Percentiles rank a stretch among this genome's conserved stretches.
Evolutionary conservation across 2,113 vertebrate species (phyloP).

Genomic region (Malurus elegans): DNA sequence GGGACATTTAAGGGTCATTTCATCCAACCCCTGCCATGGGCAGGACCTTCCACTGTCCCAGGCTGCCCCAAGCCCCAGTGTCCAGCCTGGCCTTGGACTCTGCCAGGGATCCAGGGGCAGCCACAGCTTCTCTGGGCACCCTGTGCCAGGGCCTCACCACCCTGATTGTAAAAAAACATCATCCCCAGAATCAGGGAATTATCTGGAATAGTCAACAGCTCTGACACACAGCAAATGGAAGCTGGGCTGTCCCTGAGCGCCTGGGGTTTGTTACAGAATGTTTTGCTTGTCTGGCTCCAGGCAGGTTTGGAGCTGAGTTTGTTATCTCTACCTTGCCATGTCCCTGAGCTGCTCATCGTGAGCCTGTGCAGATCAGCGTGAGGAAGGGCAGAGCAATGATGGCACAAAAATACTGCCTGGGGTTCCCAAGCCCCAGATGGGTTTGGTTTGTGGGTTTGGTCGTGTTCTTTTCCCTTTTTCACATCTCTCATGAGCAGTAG

Average conservation of each 20-base stretch:
- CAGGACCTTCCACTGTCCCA: too few species aligned
- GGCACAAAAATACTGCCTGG: background rate
- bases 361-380: background rate
- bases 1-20: background rate
- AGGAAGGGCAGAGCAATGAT: background rate
- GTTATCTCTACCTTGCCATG: background rate
- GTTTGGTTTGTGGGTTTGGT: background rate
- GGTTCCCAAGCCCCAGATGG: background rate
- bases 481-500: background rate
- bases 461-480: accelerated
- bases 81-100: too few species aligned
- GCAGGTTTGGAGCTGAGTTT: background rate
- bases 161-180: accelerated
- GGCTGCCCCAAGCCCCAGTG: too few species aligned
- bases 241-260: background rate
- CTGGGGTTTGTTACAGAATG: background rate
- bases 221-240: accelerated
- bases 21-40: background rate
- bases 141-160: background rate
- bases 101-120: too few species aligned
- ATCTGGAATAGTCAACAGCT: background rate
- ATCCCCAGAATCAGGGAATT: background rate
- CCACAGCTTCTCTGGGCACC: too few species aligned
- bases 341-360: background rate
- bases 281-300: background rate